phyloP scores from a whole-genome alignment of 2,888 invertebrate species.

The Polyommatus icarus region DNA sequence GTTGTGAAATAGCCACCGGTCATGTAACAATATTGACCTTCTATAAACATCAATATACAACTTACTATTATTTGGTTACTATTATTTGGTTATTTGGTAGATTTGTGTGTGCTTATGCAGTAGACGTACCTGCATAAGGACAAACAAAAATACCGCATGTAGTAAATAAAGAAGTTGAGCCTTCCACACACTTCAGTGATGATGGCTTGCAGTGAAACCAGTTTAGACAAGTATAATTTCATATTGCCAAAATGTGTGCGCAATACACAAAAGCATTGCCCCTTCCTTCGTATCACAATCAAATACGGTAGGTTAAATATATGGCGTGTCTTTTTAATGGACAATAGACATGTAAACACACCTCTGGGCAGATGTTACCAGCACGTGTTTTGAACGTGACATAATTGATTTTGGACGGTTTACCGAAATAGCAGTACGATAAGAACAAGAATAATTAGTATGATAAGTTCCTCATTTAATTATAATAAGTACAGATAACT shows the following conservation, averaged over 20 bases:
- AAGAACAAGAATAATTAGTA: neutral
- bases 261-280: neutral
- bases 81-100: neutral
- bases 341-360: neutral
- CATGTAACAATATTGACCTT: neutral
- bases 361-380: neutral
- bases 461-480: neutral
- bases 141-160: neutral
- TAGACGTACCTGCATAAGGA: neutral
- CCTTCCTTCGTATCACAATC: neutral
- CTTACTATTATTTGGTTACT: too few relatives aligned
- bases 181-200: neutral
- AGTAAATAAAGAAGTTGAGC: too few relatives aligned
- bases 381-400: neutral
- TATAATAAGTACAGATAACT: neutral
- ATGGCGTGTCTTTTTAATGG: neutral
- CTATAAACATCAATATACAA: neutral
- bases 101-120: neutral
- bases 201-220: neutral
- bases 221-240: neutral
- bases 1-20: constrained; percentile 29
- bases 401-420: neutral
- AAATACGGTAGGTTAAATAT: neutral
- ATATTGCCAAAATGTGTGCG: neutral
- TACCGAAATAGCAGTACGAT: neutral